Evolutionary conservation across 2,113 vertebrate genomes (phyloP).

Genomic region (Corvus hawaiiensis): DNA sequence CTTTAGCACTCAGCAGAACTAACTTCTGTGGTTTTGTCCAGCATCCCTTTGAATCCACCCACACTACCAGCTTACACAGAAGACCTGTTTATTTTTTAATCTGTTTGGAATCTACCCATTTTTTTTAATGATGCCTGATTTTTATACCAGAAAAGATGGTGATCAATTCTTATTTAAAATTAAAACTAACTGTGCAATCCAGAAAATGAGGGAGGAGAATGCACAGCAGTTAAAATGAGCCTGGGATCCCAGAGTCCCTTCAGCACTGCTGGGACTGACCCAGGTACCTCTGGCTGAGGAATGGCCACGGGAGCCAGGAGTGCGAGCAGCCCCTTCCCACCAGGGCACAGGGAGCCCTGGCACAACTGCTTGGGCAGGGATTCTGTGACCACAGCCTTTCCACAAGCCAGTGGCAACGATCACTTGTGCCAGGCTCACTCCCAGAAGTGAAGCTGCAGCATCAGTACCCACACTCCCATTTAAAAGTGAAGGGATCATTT

Average conservation of each 20-base stretch:
- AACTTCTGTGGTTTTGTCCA: not conserved
- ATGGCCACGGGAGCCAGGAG: not conserved
- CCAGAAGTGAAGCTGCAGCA: not conserved
- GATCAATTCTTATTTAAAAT: not conserved
- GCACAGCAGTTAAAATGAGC: not conserved
- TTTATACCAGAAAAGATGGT: not conserved
- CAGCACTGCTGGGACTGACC: not conserved
- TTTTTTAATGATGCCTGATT: not conserved
- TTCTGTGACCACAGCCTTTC: not conserved
- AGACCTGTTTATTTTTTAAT: rapidly evolving
- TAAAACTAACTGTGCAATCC: not conserved
- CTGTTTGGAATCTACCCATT: not conserved
- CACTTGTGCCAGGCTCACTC: not conserved
- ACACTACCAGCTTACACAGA: not conserved
- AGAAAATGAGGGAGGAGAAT: not conserved
- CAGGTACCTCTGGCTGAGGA: not conserved
- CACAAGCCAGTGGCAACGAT: not conserved
- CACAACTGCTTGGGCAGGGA: not conserved
- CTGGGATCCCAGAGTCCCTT: not conserved
- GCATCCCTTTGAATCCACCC: not conserved
- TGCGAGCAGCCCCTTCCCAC: not conserved
- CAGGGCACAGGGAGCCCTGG: not conserved
- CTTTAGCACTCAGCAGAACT: not conserved
- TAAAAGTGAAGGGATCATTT: not conserved
- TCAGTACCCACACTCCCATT: rapidly evolving